Conservation (phyloP, 2,797 vertebrate genomes). For the Sebastes goodei region DNA sequence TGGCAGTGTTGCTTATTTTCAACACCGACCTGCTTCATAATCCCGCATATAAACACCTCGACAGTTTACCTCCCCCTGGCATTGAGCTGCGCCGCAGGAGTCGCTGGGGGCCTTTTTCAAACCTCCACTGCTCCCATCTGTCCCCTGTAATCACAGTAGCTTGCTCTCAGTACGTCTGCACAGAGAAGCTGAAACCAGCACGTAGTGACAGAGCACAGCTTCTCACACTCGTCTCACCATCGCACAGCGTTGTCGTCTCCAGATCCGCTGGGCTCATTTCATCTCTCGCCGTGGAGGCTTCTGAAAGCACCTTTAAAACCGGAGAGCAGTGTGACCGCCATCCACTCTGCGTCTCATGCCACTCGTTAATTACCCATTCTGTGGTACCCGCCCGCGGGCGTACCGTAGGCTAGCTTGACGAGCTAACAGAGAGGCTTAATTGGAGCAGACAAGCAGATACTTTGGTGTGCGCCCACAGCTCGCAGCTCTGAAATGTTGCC, state of each 20-base stretch:
- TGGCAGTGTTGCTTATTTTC: neutral
- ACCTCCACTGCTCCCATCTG: neutral
- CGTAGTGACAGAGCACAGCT: neutral
- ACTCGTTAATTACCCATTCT: conserved; percentile 57
- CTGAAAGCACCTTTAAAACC: conserved; percentile 26
- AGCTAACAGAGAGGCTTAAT: conserved; percentile 55
- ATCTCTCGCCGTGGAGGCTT: neutral
- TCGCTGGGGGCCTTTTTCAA: conserved; percentile 12
- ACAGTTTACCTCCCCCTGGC: neutral
- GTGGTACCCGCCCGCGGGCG: conserved; percentile 27
- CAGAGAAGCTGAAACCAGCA: neutral
- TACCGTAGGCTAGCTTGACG: conserved; percentile 19
- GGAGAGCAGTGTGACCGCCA: conserved; percentile 15
- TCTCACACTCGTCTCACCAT: neutral
- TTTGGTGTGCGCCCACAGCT: conserved; percentile 24
- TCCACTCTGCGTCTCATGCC: conserved; percentile 25
- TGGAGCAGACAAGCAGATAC: conserved; percentile 59
- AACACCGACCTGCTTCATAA: neutral
- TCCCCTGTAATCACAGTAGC: conserved; percentile 3
- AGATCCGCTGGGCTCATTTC: conserved; percentile 3
- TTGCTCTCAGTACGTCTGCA: neutral
- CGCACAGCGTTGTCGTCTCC: neutral
- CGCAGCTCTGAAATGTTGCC: conserved; percentile 26
- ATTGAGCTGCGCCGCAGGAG: neutral
- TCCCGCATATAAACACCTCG: conserved; percentile 1